phyloP scores from a whole-genome alignment of 1,140 invertebrate species.

The Lycorma delicatula region DNA sequence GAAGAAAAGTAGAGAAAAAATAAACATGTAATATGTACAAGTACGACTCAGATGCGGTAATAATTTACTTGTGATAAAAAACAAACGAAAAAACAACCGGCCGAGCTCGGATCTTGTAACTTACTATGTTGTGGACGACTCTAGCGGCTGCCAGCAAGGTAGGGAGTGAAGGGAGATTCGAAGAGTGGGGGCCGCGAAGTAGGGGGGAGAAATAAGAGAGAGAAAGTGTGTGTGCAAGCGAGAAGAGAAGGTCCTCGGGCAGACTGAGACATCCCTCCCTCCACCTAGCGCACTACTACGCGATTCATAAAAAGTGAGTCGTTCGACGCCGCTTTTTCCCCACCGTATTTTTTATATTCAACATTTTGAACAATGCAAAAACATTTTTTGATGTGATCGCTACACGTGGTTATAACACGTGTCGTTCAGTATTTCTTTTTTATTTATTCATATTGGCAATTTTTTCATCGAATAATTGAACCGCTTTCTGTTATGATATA shows the following conservation, averaged over 20 bases:
- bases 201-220: background rate
- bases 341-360: background rate
- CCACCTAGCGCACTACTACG: slow-evolving; percentile 1
- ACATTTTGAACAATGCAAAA: background rate
- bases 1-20: too few relatives aligned
- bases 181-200: slow-evolving; percentile 7
- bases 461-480: too few relatives aligned
- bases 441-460: too few relatives aligned
- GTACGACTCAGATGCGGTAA: too few relatives aligned
- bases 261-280: background rate
- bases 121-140: slow-evolving; percentile 15
- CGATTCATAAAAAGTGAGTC: slow-evolving; percentile 11
- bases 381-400: background rate
- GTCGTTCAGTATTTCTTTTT: too few relatives aligned
- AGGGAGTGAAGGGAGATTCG: background rate
- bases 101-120: slow-evolving; percentile 3
- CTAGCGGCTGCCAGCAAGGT: background rate
- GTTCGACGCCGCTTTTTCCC: too few relatives aligned
- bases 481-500: too few relatives aligned
- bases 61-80: too few relatives aligned
- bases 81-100: slow-evolving; percentile 10
- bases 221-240: too few relatives aligned
- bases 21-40: too few relatives aligned
- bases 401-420: background rate
- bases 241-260: too few relatives aligned